Evolutionary conservation across 2,888 invertebrate species (phyloP).

Genomic region (Thysanoteuthis rhombus): DNA sequence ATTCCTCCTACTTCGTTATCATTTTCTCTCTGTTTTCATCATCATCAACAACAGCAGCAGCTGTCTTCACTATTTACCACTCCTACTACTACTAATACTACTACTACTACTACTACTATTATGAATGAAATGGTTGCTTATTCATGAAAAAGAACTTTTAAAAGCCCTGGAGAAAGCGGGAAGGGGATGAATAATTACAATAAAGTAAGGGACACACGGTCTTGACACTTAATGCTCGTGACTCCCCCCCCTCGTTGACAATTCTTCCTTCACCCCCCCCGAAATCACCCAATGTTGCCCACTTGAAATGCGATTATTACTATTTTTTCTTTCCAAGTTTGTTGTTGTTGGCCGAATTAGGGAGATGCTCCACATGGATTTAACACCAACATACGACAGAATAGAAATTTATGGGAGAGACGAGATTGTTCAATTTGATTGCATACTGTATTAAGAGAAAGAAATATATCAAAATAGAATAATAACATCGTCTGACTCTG

Average conservation of each 20-base stretch:
- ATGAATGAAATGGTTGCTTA: slow-evolving; percentile 1
- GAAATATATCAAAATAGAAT: too few relatives aligned
- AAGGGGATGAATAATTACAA: background rate
- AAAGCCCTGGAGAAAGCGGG: background rate
- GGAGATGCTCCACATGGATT: too few relatives aligned
- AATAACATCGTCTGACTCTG: too few relatives aligned
- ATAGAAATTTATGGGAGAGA: too few relatives aligned
- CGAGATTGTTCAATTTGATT: too few relatives aligned
- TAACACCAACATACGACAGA: too few relatives aligned
- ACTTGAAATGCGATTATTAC: too few relatives aligned
- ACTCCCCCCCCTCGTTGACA: background rate
- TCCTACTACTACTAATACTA: background rate
- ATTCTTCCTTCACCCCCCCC: too few relatives aligned
- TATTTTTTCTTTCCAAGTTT: too few relatives aligned
- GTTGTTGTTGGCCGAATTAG: too few relatives aligned
- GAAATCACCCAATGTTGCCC: too few relatives aligned
- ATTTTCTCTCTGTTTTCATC: background rate
- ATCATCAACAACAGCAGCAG: background rate
- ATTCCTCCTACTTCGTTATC: background rate
- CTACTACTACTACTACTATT: background rate
- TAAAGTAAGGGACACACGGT: background rate
- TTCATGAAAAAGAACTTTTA: background rate
- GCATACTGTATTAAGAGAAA: too few relatives aligned
- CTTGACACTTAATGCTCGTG: background rate
- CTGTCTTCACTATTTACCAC: background rate